Percentiles rank a stretch among this genome's conserved stretches.
These are phyloP conservation scores for Polyommatus icarus DNA, from an alignment of 2,888 invertebrate genomes.

Conservation along the genomic window DNA sequence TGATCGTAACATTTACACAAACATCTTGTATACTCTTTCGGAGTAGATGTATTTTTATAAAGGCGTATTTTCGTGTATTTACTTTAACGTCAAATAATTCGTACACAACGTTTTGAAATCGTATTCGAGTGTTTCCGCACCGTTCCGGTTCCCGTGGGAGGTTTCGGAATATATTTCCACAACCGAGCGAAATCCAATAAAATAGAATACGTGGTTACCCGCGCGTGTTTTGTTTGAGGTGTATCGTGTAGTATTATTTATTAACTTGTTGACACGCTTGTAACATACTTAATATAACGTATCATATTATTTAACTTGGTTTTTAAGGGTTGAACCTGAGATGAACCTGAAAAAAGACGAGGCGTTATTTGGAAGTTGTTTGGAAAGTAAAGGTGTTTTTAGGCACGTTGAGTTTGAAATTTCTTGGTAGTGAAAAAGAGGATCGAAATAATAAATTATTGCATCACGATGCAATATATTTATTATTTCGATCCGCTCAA, in stretches of 20 bases:
- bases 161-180: not conserved
- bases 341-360: too few relatives aligned
- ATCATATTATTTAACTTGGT: too few relatives aligned
- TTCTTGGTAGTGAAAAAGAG: too few relatives aligned
- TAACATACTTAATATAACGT: too few relatives aligned
- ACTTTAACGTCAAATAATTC: not conserved
- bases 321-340: too few relatives aligned
- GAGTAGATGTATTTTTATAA: not conserved
- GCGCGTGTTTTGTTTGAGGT: not conserved
- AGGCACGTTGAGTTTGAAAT: too few relatives aligned
- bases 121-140: not conserved
- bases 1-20: too few relatives aligned
- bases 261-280: not conserved
- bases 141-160: not conserved
- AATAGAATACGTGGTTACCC: not conserved
- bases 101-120: not conserved
- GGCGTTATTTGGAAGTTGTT: too few relatives aligned
- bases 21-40: not conserved
- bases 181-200: not conserved
- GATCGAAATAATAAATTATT: too few relatives aligned
- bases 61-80: not conserved
- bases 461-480: too few relatives aligned
- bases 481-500: too few relatives aligned
- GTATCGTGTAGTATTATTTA: not conserved
- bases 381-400: too few relatives aligned